Base-by-base conservation (phyloP, 2,113 vertebrate species). In the Etheostoma cragini region DNA sequence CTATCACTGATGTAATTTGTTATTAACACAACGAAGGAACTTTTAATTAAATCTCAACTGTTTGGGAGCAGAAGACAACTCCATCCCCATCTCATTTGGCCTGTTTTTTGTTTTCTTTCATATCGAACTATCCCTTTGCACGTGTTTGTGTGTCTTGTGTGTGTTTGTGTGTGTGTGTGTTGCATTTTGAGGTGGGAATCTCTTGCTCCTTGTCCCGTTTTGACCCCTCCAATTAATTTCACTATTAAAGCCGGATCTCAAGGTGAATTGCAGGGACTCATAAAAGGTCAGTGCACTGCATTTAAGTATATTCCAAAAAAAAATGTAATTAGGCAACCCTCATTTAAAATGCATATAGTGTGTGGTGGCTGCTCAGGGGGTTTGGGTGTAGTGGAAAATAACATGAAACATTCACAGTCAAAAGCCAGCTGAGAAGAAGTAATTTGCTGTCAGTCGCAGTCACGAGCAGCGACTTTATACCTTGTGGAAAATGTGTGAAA, bases 21-120 rank as follows among this genome's bases (percentile, higher is more conserved):
- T 87, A 91, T 92, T 93, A 93, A 88, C 62, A 73, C 82, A 82
- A 88, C 33, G 60, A 76, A 82, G 78, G 86, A 93, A 93, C 90
- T 93, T 93, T 93, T 92, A 93, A 94, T 94, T 92, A 88, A 92
- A 87, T 92, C 88, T 89, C 70, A 81, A 89, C 89, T 85, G 80
- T 85, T 91, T 78, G 74, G 82, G 82, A 86, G 77, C 69, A 77
- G 82, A 86, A 82, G 79, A 91, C 81, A 83, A 76, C 80, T 87
- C 86, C 86, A 78, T 81, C 76, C 81, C 88, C 67, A 56, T 90
- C 71, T 88, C 61, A 73, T 87, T 85, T 82, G 61, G 58, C 49
- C 78, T 74, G 61, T 75, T 89, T 38, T 85, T 81, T 73, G 63
- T 90, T 87, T 76, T 52, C 64, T 86, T 73, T 76, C 56, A 57